Evolutionary conservation across 1,140 invertebrate genomes (phyloP).

Genomic region (Eumeta japonica): DNA sequence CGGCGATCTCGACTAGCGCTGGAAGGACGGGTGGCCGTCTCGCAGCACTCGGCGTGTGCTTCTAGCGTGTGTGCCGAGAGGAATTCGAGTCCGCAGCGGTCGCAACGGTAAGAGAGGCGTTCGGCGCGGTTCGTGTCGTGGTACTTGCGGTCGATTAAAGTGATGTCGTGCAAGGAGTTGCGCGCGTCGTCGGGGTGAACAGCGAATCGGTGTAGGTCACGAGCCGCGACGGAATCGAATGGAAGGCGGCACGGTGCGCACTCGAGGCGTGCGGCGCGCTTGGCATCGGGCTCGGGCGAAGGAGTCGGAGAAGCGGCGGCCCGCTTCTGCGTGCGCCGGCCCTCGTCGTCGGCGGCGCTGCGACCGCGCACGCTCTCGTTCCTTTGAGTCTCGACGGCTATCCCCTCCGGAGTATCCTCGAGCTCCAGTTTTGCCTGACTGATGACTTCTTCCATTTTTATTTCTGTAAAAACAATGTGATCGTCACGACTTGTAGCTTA

Average conservation of each 20-base stretch:
- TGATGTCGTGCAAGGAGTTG: constrained; percentile 72
- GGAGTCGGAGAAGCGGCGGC: constrained; percentile 48
- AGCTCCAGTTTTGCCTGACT: constrained; percentile 43
- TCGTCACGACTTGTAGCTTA: no score
- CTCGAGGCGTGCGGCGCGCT: constrained; percentile 69
- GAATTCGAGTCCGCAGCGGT: constrained; percentile 71
- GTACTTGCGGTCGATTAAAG: constrained; percentile 65
- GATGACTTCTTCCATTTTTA: constrained; percentile 48
- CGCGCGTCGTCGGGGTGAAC: constrained; percentile 57
- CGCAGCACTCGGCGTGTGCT: constrained; percentile 64
- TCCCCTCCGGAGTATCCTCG: constrained; percentile 34
- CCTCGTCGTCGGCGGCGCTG: constrained; percentile 53
- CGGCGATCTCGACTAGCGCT: constrained; percentile 61
- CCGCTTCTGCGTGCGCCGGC: constrained; percentile 42
- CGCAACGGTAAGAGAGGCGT: constrained; percentile 69
- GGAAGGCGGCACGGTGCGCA: constrained; percentile 69
- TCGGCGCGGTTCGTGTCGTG: neutral
- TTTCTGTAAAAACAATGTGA: constrained; percentile 49
- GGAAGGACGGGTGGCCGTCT: constrained; percentile 22
- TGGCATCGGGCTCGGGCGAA: constrained; percentile 64
- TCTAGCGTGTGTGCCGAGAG: constrained; percentile 71
- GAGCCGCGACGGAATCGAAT: constrained; percentile 68
- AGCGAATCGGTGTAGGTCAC: constrained; percentile 67
- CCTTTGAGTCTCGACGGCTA: constrained; percentile 31
- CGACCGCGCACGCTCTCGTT: constrained; percentile 48